phyloP scores from a whole-genome alignment of 2,797 vertebrate species.

The Petrocephalus schoutedeni region DNA sequence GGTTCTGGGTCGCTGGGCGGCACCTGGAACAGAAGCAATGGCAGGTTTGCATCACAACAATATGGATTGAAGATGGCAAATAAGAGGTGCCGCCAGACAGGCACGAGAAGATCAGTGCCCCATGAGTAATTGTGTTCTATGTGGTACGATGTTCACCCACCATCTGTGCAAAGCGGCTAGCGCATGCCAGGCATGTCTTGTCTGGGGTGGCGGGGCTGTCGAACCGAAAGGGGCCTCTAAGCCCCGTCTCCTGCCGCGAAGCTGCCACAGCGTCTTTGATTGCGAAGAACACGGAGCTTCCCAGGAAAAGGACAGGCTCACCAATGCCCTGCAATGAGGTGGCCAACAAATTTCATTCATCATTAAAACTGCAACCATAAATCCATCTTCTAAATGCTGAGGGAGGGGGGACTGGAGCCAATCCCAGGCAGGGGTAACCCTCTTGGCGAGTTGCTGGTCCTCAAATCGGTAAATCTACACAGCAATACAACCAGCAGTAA shows the following conservation, averaged over 20 bases:
- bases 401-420: not conserved
- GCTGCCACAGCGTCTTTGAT: conserved; percentile 71
- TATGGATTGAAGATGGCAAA: not conserved
- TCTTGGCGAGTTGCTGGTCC: not conserved
- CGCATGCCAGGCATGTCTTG: conserved; percentile 66
- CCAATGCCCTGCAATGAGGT: conserved; percentile 70
- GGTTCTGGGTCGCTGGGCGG: conserved; percentile 45
- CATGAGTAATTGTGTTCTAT: not conserved
- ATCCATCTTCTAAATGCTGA: not conserved
- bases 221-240: conserved; percentile 57
- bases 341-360: not conserved
- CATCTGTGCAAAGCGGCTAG: conserved; percentile 73
- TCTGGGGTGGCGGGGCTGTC: conserved; percentile 77
- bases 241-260: conserved; percentile 61
- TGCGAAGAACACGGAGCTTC: conserved; percentile 79
- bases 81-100: not conserved
- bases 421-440: not conserved
- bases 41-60: not conserved
- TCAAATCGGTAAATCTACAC: not conserved
- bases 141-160: conserved; percentile 42
- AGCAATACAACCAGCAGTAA: not conserved
- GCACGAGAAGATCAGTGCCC: not conserved
- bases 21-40: conserved; percentile 43
- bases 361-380: not conserved
- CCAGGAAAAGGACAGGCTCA: conserved; percentile 75